A percentile compares a stretch with the other conserved stretches of the same genome.
Conservation (phyloP, 2,113 vertebrate species). For the Pongo pygmaeus region DNA sequence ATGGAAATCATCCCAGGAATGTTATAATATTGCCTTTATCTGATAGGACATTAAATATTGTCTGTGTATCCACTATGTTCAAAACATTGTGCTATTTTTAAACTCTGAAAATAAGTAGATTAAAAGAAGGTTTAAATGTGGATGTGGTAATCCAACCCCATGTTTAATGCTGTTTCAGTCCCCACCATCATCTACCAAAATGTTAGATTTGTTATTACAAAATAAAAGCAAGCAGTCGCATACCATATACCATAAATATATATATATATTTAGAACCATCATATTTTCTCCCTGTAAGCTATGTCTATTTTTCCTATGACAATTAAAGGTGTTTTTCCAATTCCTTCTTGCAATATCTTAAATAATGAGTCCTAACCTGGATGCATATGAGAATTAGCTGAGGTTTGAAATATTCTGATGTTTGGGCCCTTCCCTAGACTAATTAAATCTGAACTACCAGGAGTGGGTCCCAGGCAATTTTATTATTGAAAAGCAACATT, state of each 20-base stretch:
- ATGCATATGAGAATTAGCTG: not conserved
- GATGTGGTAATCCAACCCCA: not conserved
- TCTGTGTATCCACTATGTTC: not conserved
- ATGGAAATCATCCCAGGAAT: not conserved
- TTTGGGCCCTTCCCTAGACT: not conserved
- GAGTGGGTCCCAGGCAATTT: not conserved
- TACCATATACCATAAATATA: not conserved
- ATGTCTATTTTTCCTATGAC: not conserved
- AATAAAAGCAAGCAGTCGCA: slow-evolving; percentile 24
- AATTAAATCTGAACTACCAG: not conserved
- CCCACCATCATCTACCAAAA: not conserved
- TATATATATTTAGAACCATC: not conserved
- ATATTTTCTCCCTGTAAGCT: not conserved
- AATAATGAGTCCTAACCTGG: not conserved
- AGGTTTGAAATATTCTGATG: slow-evolving; percentile 1
- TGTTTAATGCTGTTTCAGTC: not conserved
- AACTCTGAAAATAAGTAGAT: slow-evolving; percentile 1
- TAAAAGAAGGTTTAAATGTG: not conserved
- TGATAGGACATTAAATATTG: not conserved
- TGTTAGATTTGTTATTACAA: slow-evolving; percentile 36
- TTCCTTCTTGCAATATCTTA: not conserved
- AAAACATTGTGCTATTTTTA: slow-evolving; percentile 6
- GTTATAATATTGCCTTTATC: not conserved
- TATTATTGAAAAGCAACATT: not conserved
- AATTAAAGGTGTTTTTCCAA: not conserved